Evolutionary conservation across 2,797 vertebrate species (phyloP), one percentile per base, ranked within the genome.

Genomic region (Sandelia bainsii): DNA sequence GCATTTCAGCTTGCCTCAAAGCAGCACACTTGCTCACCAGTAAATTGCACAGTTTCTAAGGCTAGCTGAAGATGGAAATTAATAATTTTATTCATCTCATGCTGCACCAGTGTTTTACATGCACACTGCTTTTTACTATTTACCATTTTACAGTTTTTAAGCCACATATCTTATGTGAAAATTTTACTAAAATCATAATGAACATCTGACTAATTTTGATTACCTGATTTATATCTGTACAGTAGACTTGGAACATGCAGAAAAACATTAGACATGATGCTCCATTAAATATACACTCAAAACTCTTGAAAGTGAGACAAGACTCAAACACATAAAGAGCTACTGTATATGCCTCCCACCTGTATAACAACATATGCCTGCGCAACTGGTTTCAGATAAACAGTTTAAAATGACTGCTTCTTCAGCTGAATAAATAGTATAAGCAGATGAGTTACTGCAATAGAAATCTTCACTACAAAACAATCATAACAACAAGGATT

Each of bases 1-100:
- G 37, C 60, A 62, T 80, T 86, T 84, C 73, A 56, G 71, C 82
- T 64, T 22, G 68, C 56, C 61, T 67, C 69, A 75, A 72, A 79
- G 75, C 77, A 62, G 63, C 77, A 32, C 70, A 49, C 71, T 82
- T 63, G 70, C 58, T 82, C 72, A 27, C 52, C 44, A 75, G 74
- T 62, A 65, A 78, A 62, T 58, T 74, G 57, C 25, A 6, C 42
- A 51, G 62, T 72, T 73, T 81, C 85, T 73, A 82, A 65, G 75
- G 46, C 67, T 51, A 53, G 51, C 72, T 63, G 32, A 39, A 85
- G 76, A 88, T 44, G 6, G 34, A 77, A 73, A 79, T 51, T 49
- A 60, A 67, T 79, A 75, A 72, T 70, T 69, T 67, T 51, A 56
- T 44, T 59, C 40, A 29, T 62, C 61, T 59, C 57, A 74, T 29